Conservation (phyloP, 1,140 invertebrate genomes). For the Scaptomyza hsui region DNA sequence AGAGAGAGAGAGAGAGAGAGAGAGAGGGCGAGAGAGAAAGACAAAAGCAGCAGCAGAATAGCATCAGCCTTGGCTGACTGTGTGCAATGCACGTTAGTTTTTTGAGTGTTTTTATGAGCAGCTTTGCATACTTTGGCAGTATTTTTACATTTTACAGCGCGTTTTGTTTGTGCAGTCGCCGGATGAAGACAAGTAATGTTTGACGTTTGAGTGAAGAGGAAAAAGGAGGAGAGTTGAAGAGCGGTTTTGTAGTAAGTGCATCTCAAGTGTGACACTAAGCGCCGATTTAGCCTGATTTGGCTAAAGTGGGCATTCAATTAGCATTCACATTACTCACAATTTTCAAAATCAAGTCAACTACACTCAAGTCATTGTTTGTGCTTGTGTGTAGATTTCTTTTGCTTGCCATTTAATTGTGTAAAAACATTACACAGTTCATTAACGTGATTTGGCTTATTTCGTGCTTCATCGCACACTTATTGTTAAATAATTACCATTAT, state of each 20-base stretch:
- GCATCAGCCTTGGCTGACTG: constrained; percentile 39
- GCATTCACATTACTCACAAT: constrained; percentile 38
- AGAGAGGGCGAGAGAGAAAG: not conserved
- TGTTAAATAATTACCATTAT: constrained; percentile 78
- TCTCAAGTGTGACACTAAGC: constrained; percentile 56
- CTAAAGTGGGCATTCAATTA: constrained; percentile 73
- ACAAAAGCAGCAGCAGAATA: constrained; percentile 36
- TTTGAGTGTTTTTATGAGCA: constrained; percentile 79
- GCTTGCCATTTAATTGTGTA: constrained; percentile 17
- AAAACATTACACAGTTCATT: constrained; percentile 74
- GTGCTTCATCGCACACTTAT: constrained; percentile 66
- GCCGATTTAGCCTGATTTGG: constrained; percentile 54
- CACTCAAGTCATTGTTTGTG: not conserved
- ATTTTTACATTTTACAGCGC: constrained; percentile 75
- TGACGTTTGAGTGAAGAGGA: constrained; percentile 30
- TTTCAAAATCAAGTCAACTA: not conserved
- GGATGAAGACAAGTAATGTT: constrained; percentile 50
- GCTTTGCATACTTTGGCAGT: constrained; percentile 80
- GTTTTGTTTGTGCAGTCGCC: constrained; percentile 78
- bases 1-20: not conserved
- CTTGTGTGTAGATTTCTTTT: not conserved
- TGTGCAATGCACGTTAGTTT: constrained; percentile 65
- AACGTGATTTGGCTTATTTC: constrained; percentile 46
- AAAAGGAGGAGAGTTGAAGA: constrained; percentile 24
- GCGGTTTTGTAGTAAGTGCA: constrained; percentile 50